Conservation (phyloP, 2,888 invertebrate species). For the Sinodicranocentrus sp. region DNA sequence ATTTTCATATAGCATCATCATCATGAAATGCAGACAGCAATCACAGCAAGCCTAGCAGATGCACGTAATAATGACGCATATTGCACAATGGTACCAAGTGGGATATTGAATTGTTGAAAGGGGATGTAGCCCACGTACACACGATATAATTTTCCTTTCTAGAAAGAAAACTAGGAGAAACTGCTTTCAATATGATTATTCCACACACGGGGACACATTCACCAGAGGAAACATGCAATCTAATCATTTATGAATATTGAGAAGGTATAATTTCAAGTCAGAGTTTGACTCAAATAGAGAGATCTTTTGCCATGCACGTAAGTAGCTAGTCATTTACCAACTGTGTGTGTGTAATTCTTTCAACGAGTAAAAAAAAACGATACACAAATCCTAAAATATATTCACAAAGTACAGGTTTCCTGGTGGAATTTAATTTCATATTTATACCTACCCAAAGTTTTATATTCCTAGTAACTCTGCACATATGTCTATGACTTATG, state of each 20-base stretch:
- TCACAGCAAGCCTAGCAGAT: no score
- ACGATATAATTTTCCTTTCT: conserved; percentile 25
- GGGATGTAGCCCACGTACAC: conserved; percentile 1
- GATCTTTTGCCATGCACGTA: conserved; percentile 12
- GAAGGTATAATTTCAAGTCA: conserved; percentile 53
- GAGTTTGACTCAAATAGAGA: conserved; percentile 36
- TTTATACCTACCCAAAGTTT: no score
- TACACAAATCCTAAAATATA: no score
- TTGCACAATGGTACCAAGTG: not conserved
- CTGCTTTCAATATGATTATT: conserved; percentile 34
- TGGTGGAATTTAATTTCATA: no score
- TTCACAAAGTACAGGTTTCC: no score
- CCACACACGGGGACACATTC: conserved; percentile 36
- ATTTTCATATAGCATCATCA: not conserved
- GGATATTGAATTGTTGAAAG: conserved; percentile 10
- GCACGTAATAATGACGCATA: not conserved
- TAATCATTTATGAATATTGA: conserved; percentile 65
- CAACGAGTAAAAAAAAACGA: conserved; percentile 28
- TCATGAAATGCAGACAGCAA: conserved; percentile 7
- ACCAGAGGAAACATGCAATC: conserved; percentile 59
- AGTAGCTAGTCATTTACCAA: conserved; percentile 11
- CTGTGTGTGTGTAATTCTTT: conserved; percentile 42
- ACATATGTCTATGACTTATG: no score
- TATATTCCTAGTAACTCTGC: no score
- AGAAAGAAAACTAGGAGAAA: conserved; percentile 25